Conservation (phyloP, 2,797 vertebrate species). For the Schizopygopsis pylzovi region DNA sequence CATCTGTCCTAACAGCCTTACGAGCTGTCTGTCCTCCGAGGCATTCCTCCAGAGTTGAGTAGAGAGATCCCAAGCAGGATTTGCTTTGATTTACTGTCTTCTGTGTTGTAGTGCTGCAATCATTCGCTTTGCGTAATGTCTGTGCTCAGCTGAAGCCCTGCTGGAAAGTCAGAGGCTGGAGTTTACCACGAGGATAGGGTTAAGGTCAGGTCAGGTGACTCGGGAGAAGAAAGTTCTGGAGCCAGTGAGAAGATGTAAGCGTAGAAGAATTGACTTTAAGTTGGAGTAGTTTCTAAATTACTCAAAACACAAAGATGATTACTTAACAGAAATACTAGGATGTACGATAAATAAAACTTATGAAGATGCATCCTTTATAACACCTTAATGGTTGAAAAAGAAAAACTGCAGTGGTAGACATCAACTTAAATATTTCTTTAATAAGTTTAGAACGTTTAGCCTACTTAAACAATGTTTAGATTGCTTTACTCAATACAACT, state of each 20-base stretch:
- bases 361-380: not conserved
- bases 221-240: not conserved
- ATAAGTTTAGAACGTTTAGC: not conserved
- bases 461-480: not conserved
- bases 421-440: not conserved
- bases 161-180: slow-evolving; percentile 18
- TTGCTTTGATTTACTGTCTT: slow-evolving; percentile 61
- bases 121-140: slow-evolving; percentile 56
- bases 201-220: slow-evolving; percentile 8
- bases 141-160: slow-evolving; percentile 56
- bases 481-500: not conserved
- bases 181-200: slow-evolving; percentile 2
- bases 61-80: slow-evolving; percentile 55
- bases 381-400: not conserved
- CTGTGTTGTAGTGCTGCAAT: slow-evolving; percentile 57
- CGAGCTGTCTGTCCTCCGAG: slow-evolving; percentile 27
- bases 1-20: slow-evolving; percentile 31
- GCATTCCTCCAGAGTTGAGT: slow-evolving; percentile 52
- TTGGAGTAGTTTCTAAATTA: not conserved
- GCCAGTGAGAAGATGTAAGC: not conserved
- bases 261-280: not conserved
- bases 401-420: not conserved
- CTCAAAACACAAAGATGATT: not conserved
- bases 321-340: not conserved
- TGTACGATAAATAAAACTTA: not conserved